Percentiles rank a stretch among this genome's conserved stretches.
These are phyloP conservation scores for Diorhabda carinulata DNA, from an alignment of 1,140 invertebrate species.

Conservation along the genomic window DNA sequence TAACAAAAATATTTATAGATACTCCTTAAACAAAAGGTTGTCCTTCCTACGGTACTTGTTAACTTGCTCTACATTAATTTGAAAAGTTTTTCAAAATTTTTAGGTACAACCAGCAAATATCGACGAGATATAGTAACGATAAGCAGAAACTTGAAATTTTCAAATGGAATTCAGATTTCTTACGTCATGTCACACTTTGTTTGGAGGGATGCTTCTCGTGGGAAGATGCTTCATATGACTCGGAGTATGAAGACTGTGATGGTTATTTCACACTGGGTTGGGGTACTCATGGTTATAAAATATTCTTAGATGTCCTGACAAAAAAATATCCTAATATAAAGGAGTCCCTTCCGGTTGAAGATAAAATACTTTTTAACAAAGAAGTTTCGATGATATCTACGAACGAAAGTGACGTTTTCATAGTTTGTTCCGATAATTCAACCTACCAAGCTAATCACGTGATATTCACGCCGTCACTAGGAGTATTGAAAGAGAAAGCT, in stretches of 20 bases:
- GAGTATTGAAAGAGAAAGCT: constrained; percentile 63
- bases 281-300: constrained; percentile 35
- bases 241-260: constrained; percentile 23
- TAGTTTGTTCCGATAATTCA: background rate
- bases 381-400: constrained; percentile 30
- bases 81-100: background rate
- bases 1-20: too few species aligned
- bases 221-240: constrained; percentile 14
- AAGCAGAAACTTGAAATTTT: constrained; percentile 31
- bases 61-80: too few species aligned
- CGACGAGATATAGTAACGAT: constrained; percentile 5
- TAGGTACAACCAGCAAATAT: background rate
- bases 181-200: constrained; percentile 12
- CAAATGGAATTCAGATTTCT: constrained; percentile 28
- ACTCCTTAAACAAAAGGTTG: too few species aligned
- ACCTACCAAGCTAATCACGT: constrained; percentile 56
- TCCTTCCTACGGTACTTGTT: too few species aligned
- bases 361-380: constrained; percentile 30
- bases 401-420: background rate
- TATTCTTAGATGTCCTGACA: constrained; percentile 34
- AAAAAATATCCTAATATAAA: constrained; percentile 25
- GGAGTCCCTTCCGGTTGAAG: constrained; percentile 26
- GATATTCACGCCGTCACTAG: constrained; percentile 66
- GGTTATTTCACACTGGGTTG: constrained; percentile 30
- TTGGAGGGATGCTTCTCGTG: constrained; percentile 21